Percentiles rank a stretch among this genome's conserved stretches.
Conservation (phyloP, 2,888 invertebrate species). For the Drosophila atroscutellata region DNA sequence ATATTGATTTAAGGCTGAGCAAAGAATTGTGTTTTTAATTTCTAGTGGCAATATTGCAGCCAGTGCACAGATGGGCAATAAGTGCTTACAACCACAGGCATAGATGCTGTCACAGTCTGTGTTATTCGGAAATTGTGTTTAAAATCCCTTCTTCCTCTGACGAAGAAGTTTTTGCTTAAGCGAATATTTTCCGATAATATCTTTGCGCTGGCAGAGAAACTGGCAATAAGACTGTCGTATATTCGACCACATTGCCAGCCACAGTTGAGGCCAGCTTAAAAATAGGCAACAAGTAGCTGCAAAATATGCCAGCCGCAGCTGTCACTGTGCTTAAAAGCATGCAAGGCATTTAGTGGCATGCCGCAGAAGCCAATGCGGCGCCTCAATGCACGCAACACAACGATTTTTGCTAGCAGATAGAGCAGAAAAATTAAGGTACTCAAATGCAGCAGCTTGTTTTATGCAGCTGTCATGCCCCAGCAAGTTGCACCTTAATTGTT, state of each 20-base stretch:
- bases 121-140: neutral
- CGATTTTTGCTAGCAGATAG: conserved; percentile 5
- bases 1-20: neutral
- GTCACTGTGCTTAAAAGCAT: conserved; percentile 29
- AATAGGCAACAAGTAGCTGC: conserved; percentile 19
- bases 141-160: neutral
- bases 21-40: neutral
- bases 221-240: neutral
- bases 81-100: neutral
- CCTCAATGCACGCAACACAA: conserved; percentile 5
- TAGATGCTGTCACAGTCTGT: neutral
- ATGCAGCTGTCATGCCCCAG: conserved; percentile 16
- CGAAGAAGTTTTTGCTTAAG: neutral
- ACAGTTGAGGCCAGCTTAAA: conserved; percentile 13
- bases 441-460: conserved; percentile 9
- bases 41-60: neutral
- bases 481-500: conserved; percentile 17
- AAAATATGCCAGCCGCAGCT: neutral
- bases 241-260: neutral
- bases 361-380: neutral
- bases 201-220: neutral
- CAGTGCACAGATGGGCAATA: neutral
- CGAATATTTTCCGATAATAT: neutral
- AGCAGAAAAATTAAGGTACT: neutral
- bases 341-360: conserved; percentile 16